A percentile compares a stretch with the other conserved stretches of the same genome.
Evolutionary conservation across 2,113 vertebrate genomes (phyloP).

Genomic region (Solenodon paradoxus): DNA sequence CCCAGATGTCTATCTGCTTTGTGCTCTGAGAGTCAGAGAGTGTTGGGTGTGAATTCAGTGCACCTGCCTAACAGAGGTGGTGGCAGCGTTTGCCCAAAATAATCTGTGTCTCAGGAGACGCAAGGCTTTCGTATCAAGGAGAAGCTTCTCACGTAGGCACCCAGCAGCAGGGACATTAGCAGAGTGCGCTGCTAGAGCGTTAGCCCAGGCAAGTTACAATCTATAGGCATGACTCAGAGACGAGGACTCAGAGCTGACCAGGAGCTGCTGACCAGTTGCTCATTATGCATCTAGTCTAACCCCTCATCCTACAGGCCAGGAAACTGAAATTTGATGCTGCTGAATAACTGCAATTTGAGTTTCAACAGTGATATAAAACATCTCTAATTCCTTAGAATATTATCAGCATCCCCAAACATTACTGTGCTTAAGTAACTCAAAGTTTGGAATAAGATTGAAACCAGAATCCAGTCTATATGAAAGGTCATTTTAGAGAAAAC

Average conservation of each 20-base stretch:
- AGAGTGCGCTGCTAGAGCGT: not conserved
- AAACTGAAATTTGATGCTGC: not conserved
- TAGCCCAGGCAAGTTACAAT: not conserved
- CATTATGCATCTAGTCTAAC: not conserved
- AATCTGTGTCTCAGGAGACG: not conserved
- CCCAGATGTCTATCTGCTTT: not conserved
- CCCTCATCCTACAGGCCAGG: not conserved
- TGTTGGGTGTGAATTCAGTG: not conserved
- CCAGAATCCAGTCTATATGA: not conserved
- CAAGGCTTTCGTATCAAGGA: not conserved
- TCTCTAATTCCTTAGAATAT: not conserved
- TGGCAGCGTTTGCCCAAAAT: not conserved
- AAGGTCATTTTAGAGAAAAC: not conserved
- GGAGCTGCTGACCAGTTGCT: no score
- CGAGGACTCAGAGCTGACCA: accelerated
- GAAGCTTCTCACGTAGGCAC: not conserved
- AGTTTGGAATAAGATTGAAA: not conserved
- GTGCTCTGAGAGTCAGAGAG: not conserved
- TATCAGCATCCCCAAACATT: not conserved
- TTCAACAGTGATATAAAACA: not conserved
- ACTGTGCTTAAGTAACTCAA: not conserved
- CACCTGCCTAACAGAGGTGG: not conserved
- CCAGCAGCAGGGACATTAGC: not conserved
- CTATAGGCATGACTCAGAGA: not conserved
- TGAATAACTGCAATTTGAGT: not conserved